Evolutionary conservation across 2,888 invertebrate genomes (phyloP).

Genomic region (Ceramica pisi): DNA sequence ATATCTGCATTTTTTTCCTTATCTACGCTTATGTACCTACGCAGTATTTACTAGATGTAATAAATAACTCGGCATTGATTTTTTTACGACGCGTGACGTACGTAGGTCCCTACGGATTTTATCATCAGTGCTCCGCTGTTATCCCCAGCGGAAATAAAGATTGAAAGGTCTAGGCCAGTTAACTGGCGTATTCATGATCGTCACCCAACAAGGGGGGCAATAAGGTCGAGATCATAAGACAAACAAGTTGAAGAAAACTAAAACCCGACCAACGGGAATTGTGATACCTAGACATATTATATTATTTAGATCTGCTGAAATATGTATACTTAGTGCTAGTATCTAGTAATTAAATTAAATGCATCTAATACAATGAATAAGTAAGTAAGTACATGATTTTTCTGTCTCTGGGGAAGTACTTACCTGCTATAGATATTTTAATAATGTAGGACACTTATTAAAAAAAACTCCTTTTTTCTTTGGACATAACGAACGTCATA

Average conservation of each 20-base stretch:
- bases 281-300: background rate
- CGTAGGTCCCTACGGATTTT: background rate
- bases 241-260: background rate
- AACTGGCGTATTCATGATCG: conserved; percentile 32
- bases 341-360: background rate
- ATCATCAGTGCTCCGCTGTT: conserved; percentile 13
- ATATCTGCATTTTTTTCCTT: background rate
- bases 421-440: too few relatives aligned
- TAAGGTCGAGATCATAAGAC: conserved; percentile 25
- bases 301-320: background rate
- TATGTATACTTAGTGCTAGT: background rate
- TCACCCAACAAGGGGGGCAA: conserved; percentile 34
- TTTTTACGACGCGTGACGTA: background rate
- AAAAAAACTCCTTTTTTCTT: too few relatives aligned
- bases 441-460: too few relatives aligned
- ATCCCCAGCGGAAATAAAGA: conserved; percentile 40
- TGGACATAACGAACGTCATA: too few relatives aligned
- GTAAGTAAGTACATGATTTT: background rate
- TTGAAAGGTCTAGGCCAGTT: conserved; percentile 30
- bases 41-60: background rate
- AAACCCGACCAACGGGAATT: background rate
- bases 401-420: background rate
- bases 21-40: background rate
- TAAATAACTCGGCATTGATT: background rate
- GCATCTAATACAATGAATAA: too few relatives aligned